Conservation (phyloP, 2,888 invertebrate genomes). For the Diarsia mendica region DNA sequence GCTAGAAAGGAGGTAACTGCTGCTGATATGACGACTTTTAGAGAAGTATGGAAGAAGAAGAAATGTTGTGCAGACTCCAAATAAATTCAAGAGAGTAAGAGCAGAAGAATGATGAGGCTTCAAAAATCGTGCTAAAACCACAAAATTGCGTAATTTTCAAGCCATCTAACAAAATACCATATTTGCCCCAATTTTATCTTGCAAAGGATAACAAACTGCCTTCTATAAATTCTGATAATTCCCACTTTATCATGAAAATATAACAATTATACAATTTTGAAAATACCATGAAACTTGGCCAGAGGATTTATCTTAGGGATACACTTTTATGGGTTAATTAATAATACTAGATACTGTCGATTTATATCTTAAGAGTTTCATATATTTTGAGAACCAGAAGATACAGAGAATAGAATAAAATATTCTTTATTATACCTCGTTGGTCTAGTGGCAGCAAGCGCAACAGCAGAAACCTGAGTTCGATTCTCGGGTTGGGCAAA, state of each 20-base stretch:
- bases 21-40: too few relatives aligned
- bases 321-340: slow-evolving; percentile 42
- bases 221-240: slow-evolving; percentile 43
- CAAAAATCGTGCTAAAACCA: too few relatives aligned
- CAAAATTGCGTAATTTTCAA: not conserved
- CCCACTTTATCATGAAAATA: slow-evolving; percentile 41
- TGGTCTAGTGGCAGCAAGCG: too few relatives aligned
- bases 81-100: too few relatives aligned
- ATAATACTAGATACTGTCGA: not conserved
- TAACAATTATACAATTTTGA: slow-evolving; percentile 37
- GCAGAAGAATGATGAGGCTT: too few relatives aligned
- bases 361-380: not conserved
- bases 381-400: not conserved
- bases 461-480: too few relatives aligned
- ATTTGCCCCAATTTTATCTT: slow-evolving; percentile 12
- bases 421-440: too few relatives aligned
- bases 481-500: too few relatives aligned
- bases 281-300: slow-evolving; percentile 17
- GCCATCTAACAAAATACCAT: not conserved
- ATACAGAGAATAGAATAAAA: too few relatives aligned
- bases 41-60: too few relatives aligned
- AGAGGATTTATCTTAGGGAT: slow-evolving; percentile 10
- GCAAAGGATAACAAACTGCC: slow-evolving; percentile 21
- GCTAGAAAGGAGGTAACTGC: too few relatives aligned
- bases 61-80: too few relatives aligned